Conservation (phyloP, 2,113 vertebrate species). For the Thermophis baileyi region DNA sequence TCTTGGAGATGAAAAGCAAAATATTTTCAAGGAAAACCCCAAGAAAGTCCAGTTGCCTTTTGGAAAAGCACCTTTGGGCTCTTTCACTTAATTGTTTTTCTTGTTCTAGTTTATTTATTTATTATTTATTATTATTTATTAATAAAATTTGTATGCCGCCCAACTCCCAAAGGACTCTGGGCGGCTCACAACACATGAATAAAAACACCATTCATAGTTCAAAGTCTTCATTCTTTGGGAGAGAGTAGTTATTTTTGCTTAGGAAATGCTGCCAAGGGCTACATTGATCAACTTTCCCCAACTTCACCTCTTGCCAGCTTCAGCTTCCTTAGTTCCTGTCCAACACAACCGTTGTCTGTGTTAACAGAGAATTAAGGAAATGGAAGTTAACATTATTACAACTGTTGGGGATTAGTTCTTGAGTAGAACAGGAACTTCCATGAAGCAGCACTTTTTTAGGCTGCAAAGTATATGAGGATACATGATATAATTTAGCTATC, state of each 20-base stretch:
- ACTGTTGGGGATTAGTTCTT: not conserved
- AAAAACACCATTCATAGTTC: too few relatives aligned
- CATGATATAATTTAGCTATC: not conserved
- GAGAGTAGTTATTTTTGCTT: not conserved
- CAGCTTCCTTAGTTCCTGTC: not conserved
- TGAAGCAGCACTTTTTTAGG: not conserved
- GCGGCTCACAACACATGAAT: too few relatives aligned
- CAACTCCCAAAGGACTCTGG: too few relatives aligned
- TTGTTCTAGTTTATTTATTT: too few relatives aligned
- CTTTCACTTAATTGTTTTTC: too few relatives aligned
- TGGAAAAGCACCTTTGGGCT: not conserved
- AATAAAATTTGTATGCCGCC: too few relatives aligned
- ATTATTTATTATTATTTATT: too few relatives aligned
- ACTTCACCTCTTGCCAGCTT: not conserved
- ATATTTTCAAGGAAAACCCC: not conserved
- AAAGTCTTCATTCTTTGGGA: not conserved
- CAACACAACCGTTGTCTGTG: too few relatives aligned
- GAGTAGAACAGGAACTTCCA: not conserved
- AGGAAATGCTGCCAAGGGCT: not conserved
- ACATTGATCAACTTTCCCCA: not conserved
- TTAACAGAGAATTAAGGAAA: not conserved
- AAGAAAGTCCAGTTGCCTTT: not conserved
- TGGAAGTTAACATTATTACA: not conserved
- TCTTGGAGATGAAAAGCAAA: not conserved
- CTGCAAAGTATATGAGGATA: not conserved